Evolutionary conservation across 2,113 vertebrate species (phyloP).

Genomic region (Mustela lutreola): DNA sequence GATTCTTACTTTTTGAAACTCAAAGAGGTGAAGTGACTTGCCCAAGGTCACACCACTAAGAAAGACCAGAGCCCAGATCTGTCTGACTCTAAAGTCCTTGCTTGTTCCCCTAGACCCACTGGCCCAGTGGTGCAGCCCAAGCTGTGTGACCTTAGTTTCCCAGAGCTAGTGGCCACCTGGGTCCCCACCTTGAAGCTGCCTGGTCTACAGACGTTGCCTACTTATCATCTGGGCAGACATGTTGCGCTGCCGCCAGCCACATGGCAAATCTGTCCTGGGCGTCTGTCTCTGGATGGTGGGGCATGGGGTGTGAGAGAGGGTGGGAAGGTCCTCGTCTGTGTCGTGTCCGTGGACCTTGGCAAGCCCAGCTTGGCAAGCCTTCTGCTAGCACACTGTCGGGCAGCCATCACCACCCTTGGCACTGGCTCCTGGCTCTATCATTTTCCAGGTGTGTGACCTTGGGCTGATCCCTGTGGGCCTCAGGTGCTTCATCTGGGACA

Average conservation of each 20-base stretch:
- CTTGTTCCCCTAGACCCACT: neutral
- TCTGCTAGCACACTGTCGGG: neutral
- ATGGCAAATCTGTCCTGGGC: neutral
- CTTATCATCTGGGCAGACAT: neutral
- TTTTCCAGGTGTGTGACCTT: neutral
- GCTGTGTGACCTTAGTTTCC: neutral
- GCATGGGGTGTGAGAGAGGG: neutral
- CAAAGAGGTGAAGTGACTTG: neutral
- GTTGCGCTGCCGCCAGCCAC: neutral
- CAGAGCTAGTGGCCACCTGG: neutral
- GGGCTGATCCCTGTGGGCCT: neutral
- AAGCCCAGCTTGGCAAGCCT: neutral
- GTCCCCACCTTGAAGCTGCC: neutral
- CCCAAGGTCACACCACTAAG: neutral
- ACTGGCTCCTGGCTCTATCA: neutral
- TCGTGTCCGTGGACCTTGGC: slow-evolving; percentile 5
- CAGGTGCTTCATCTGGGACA: neutral
- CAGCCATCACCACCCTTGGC: neutral
- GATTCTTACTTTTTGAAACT: slow-evolving; percentile 37
- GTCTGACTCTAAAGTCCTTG: slow-evolving; percentile 16
- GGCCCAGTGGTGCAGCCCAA: neutral
- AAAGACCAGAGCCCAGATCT: neutral
- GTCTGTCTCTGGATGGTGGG: neutral
- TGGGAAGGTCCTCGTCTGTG: neutral
- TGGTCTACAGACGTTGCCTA: neutral